Base-by-base conservation (phyloP, 2,888 invertebrate genomes). In the Rhyacophila evoluta region DNA sequence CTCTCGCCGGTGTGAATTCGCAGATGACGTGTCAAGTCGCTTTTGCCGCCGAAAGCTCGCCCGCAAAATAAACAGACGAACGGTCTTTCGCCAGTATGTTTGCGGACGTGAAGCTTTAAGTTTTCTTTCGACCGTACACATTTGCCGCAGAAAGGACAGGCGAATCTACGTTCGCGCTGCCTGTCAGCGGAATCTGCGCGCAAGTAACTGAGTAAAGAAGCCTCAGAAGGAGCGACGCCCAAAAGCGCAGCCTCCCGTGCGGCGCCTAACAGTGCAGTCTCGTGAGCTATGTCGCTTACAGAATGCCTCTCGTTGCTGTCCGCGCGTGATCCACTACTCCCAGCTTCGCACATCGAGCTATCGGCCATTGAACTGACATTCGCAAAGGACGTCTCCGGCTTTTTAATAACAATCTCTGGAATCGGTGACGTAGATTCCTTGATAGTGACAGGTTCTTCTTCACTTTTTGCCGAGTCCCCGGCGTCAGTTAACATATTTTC, bases 31-130 rank as follows among this genome's bases (percentile, higher is more conserved):
- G 96, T 96, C 83, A 96, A 88, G 85, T 96, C 96, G 85, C 95
- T 95, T 87, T 96, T 96, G 28, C 96, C 96, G 2, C 96, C 96
- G 85, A 96, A 96, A 25, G 96, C 96, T 28, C 96, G 90, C 0
- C 96, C 96, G 86, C 97, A 97, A 86, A 96, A 97, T 81, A 96
- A 89, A 84, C 96, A 97, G 77, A 96, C 96, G 86, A 96, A 97
- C n/a, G 96, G 96, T 33, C 96, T 91, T 86, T 96, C 96, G 8
- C 96, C 96, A 2, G 93, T 93, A 85, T 96, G 96, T 85, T 96
- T 96, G 78, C 96, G 91, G 19, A 96, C 95, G 87, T 96, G 96
- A 83, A 96, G 88, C 87, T 96, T 96, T 74, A 96, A 90, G 86
- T 96, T 96, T 88, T 96, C 96, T 87, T 96, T 96, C 70, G 95